Percentiles rank a stretch among this genome's conserved stretches.
These are phyloP conservation scores for Pandemis corylana DNA, from an alignment of 2,888 invertebrate species.

Conservation along the genomic window DNA sequence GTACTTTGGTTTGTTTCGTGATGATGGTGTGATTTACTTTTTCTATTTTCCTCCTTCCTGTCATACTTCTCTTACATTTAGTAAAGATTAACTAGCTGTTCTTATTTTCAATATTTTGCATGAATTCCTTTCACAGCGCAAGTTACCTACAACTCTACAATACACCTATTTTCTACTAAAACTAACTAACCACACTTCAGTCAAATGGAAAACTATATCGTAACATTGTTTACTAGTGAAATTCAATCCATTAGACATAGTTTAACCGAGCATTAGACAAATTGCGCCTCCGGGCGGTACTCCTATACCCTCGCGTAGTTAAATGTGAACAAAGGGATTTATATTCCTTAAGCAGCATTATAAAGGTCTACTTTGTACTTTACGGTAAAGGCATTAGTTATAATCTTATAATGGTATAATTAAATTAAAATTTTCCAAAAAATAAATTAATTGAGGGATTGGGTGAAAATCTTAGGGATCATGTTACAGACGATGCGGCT, in stretches of 20 bases:
- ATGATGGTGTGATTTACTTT: no score
- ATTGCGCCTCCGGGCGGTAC: slow-evolving; percentile 32
- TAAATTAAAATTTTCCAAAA: no score
- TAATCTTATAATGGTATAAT: no score
- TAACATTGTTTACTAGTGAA: slow-evolving; percentile 39
- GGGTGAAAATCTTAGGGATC: no score
- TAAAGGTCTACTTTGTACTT: slow-evolving; percentile 5
- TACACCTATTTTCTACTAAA: slow-evolving; percentile 11
- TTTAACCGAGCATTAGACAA: slow-evolving; percentile 37
- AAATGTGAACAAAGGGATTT: slow-evolving; percentile 25
- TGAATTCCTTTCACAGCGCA: no score
- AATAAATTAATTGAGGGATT: no score
- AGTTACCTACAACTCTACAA: no score
- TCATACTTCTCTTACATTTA: no score
- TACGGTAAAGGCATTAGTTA: not conserved
- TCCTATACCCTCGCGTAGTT: slow-evolving; percentile 13
- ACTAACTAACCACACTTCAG: slow-evolving; percentile 38
- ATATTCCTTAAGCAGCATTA: slow-evolving; percentile 4
- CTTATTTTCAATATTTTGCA: not conserved
- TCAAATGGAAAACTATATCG: slow-evolving; percentile 25
- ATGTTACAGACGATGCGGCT: no score
- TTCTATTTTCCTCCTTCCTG: no score
- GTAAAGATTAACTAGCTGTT: no score
- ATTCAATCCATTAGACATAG: slow-evolving; percentile 39
- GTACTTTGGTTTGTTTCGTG: no score